A percentile compares a stretch with the other conserved stretches of the same genome.
Evolutionary conservation across 2,797 vertebrate genomes (phyloP).

Genomic region (Erpetoichthys calabaricus): DNA sequence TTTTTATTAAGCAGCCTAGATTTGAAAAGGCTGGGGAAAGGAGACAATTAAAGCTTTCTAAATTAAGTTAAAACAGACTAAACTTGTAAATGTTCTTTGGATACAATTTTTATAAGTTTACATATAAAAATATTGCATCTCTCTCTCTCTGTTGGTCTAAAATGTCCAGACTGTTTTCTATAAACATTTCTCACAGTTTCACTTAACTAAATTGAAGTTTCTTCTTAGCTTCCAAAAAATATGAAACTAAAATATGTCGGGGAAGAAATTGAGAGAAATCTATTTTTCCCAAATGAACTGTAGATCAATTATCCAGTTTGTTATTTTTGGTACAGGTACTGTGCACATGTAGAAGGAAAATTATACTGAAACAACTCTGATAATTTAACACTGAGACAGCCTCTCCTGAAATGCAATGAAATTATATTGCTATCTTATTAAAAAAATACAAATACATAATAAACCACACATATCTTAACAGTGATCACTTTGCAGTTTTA

Average conservation of each 20-base stretch:
- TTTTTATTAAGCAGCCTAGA: too few species aligned
- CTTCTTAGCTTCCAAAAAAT: not conserved
- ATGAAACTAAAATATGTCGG: not conserved
- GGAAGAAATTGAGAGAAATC: conserved; percentile 22
- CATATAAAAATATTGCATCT: conserved; percentile 64
- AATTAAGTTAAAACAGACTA: conserved; percentile 19
- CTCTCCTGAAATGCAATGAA: not conserved
- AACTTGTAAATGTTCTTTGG: conserved; percentile 51
- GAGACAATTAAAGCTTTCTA: conserved; percentile 25
- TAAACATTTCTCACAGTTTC: too few species aligned
- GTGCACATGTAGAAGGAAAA: conserved; percentile 62
- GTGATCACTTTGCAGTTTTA: not conserved
- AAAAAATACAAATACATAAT: not conserved
- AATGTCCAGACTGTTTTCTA: conserved; percentile 42
- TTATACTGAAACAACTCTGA: conserved; percentile 28
- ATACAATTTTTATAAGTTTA: conserved; percentile 35
- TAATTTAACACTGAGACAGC: conserved; percentile 17
- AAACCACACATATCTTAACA: not conserved
- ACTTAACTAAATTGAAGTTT: not conserved
- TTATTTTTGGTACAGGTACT: conserved; percentile 67
- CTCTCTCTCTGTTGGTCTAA: conserved; percentile 49
- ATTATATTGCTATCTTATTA: not conserved
- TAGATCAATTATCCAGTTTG: conserved; percentile 60
- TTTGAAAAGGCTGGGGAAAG: conserved; percentile 10
- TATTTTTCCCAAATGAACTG: conserved; percentile 48